Evolutionary conservation across 2,888 invertebrate species (phyloP), one percentile per base, ranked within the genome.

Genomic region (Sarcophaga subvicina): DNA sequence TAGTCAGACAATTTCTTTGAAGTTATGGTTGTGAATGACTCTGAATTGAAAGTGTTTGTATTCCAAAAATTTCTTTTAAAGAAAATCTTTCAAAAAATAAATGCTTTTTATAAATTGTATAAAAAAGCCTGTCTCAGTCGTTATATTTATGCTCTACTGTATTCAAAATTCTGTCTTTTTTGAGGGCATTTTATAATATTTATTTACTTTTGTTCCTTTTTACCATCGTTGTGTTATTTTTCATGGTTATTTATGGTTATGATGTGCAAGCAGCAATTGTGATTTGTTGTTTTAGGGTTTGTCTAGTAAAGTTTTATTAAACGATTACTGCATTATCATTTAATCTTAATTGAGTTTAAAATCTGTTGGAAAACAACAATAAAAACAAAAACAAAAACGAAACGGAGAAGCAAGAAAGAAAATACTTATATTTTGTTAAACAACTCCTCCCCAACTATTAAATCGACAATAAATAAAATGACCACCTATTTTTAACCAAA

Each of bases 381-480:
- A n/a, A 49, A 0, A 37, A 37, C 47, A 67, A 70, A 20, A 70
- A 70, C 8, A 70, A 14, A 64, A 64, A 3, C 25, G 5, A 62
- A 49, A 67, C 20, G 2, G 10, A 14, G 54, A 54, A 54, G 17
- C 14, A 54, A 5, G 4, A 4, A 14, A 54, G 22, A 54, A 70
- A 5, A 47, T 10, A 54, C 17, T 4, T 67, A 14, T 49, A 54
- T 66, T 60, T 78, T 72, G 17, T 11, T 60, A 14, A 72, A 62
- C 72, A 83, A 78, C 83, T 73, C 78, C 83, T 78, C 83, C 83
- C 78, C 49, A 66, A 47, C 59, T 62, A 83, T 83, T 78, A 83
- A 83, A 78, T 45, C 72, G 72, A 63, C 72, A 78, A 83, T 83
- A 83, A 83, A 78, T 72, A 83, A 83, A 78, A 64, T 78, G 83